Percentiles rank a stretch among this genome's conserved stretches.
Conservation (phyloP, 2,797 vertebrate genomes). For the Tapera naevia region DNA sequence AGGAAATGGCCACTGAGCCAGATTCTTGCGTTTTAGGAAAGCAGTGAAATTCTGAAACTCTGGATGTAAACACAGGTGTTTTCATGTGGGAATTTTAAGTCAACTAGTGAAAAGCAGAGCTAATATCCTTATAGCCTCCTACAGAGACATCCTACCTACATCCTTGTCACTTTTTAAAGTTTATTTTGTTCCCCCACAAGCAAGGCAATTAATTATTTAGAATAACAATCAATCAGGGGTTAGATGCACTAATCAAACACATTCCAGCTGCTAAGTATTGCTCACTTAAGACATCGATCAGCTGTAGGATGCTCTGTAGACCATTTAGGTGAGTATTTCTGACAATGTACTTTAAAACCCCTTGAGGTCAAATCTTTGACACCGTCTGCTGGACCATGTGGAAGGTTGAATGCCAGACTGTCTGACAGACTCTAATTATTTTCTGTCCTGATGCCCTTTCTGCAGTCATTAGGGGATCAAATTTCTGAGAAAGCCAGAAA, state of each 20-base stretch:
- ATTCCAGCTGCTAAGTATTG: conserved; percentile 72
- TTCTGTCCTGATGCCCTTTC: conserved; percentile 67
- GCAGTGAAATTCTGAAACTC: background rate
- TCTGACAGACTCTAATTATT: conserved; percentile 76
- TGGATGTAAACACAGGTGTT: background rate
- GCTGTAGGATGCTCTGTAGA: conserved; percentile 61
- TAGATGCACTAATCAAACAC: conserved; percentile 69
- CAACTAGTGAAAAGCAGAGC: background rate
- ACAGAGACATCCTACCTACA: conserved; percentile 24
- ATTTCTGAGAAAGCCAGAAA: conserved; percentile 70
- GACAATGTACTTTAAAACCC: conserved; percentile 65
- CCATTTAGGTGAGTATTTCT: conserved; percentile 68
- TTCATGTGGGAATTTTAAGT: background rate
- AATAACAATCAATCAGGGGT: conserved; percentile 69
- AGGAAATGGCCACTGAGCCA: background rate
- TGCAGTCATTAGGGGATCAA: conserved; percentile 65
- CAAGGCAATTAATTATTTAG: conserved; percentile 77
- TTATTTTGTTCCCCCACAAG: conserved; percentile 61
- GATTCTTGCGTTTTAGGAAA: background rate
- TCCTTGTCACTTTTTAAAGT: conserved; percentile 69
- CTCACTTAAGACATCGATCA: conserved; percentile 73
- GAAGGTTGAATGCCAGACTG: conserved; percentile 71
- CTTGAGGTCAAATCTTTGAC: conserved; percentile 75
- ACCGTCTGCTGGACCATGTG: conserved; percentile 75
- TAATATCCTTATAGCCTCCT: background rate